Evolutionary conservation across 2,888 invertebrate species (phyloP).

Genomic region (Nineta flava): DNA sequence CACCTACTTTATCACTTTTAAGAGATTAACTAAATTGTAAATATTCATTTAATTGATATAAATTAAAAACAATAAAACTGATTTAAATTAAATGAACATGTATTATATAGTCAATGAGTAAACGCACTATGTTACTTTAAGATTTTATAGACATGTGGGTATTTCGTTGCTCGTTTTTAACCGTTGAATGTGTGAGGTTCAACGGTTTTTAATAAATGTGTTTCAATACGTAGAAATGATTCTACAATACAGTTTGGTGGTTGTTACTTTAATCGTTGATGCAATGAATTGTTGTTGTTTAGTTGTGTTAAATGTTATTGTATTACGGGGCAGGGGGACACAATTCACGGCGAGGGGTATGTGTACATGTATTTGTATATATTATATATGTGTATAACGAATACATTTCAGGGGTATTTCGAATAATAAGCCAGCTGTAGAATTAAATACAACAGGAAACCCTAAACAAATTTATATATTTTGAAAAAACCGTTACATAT

Average conservation of each 20-base stretch:
- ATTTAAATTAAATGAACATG: too few species aligned
- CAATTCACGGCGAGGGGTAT: neutral
- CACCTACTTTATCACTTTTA: too few species aligned
- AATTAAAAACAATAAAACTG: too few species aligned
- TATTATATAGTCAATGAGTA: too few species aligned
- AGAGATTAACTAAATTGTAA: too few species aligned
- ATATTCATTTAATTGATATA: too few species aligned
- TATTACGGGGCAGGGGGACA: neutral
- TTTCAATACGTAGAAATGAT: neutral
- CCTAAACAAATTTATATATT: neutral
- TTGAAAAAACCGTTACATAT: too few species aligned
- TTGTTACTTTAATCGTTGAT: neutral
- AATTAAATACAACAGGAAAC: neutral
- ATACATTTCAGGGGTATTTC: neutral
- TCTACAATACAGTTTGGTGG: neutral
- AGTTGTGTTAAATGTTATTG: neutral
- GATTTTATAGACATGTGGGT: too few species aligned
- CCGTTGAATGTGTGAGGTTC: too few species aligned
- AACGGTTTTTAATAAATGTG: neutral
- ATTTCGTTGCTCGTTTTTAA: too few species aligned
- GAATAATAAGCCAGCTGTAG: neutral
- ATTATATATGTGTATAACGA: neutral
- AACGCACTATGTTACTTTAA: too few species aligned
- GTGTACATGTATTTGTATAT: neutral
- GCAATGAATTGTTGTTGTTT: neutral